Base-by-base conservation (phyloP, 2,888 invertebrate species). In the Brachyptera risi region DNA sequence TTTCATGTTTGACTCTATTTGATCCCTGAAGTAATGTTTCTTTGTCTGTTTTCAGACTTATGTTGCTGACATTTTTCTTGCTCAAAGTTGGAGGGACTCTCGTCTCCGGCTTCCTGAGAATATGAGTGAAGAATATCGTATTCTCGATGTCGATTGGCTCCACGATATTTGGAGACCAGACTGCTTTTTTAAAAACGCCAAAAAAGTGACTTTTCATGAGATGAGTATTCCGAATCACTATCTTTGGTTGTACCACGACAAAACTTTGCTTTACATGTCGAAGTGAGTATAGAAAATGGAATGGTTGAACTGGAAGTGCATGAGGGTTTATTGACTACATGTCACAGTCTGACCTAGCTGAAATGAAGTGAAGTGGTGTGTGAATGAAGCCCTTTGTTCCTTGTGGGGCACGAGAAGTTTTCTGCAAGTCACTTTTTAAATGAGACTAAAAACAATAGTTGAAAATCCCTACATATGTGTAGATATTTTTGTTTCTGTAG, bases 181-280 rank as follows among this genome's bases (percentile, higher is more conserved):
- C 76, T 92, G 92, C 74, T 94, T 94, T 78, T 93, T 94, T 76
- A 93, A 93, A 77, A 94, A 93, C 73, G 93, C 93, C 17, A 94
- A 94, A 76, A 91, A 92, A 72, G 93, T 85, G 40, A 92, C 92
- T 15, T 93, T 94, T 71, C 94, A 94, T 69, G 92, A 93, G 77
- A 93, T 94, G 92, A 92, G 92, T 73, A 92, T 94, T 73, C 93
- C 94, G 0, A 94, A 94, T 73, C 93, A 94, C 75, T 94, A 94
- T 73, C 78, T 94, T 11, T 93, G 93, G 92, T 75, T 94, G 63
- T 93, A 93, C 70, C 91, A 92, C 70, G 93, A 94, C 73, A 94
- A 94, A 75, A 92, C 92, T 0, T 78, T 94, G 65, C 83, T 94
- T 26, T 94, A 94, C 74, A 94, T 93, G 92, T 92, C 92, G 38